Base-by-base conservation (phyloP, 1,140 invertebrate genomes). In the Plutomurus gul region DNA sequence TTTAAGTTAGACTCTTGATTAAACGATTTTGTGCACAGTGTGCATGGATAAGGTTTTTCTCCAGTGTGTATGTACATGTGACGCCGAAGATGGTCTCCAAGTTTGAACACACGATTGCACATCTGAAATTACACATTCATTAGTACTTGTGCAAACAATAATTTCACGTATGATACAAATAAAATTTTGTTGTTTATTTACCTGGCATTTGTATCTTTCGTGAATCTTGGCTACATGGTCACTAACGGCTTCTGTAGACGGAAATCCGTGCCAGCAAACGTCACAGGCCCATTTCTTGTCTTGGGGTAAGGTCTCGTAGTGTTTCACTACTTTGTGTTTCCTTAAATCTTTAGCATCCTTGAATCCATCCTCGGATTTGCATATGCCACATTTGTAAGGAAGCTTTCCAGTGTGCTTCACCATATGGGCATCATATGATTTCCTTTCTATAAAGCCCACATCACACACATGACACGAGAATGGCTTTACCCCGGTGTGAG, bases 41-140 rank as follows among this genome's bases (percentile, higher is more conserved):
- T 89, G 86, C 96, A 98, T 81, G 89, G 90, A 87, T 93, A 96
- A 0, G 95, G 95, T 85, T 95, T 93, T 74, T 92, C 90, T 0
- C 94, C 93, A 10, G 91, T 92, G 84, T 96, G 94, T 25, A 91
- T 87, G 7, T 91, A 89, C 85, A 92, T 87, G 85, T 96, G 95
- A 73, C 94, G 88, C 77, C 90, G 91, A 83, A 96, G 86, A 85
- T 93, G 92, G 4, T 89, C 89, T 4, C 89, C 89, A 10, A 82
- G 71, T 71, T 82, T 81, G 71, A 82, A 82, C 20, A 79, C 77
- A 40, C 75, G 46, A 43, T 73, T 39, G 18, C 81, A 82, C 18
- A 70, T 16, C 81, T 82, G 37, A 43, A 36, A 33, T 1, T 22
- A 1, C 22, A 20, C 37, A 74, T n/a, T 22, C 18, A 43, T n/a